Base-by-base conservation (phyloP, 1,140 invertebrate genomes). In the Cotesia typhae region DNA sequence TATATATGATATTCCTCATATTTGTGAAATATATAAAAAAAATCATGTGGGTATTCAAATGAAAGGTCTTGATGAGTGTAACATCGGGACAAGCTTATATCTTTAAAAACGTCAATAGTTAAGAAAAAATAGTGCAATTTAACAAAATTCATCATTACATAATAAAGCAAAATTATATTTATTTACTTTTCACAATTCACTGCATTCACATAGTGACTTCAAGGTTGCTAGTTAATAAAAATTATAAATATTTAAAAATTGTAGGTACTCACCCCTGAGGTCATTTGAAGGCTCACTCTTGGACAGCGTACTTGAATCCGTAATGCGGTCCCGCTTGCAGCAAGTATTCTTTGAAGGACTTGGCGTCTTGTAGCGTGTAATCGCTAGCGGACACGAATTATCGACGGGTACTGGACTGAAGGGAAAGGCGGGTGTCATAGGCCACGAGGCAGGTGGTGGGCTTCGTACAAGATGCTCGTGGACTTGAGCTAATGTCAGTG, bases 391-490 rank as follows among this genome's bases (percentile, higher is more conserved):
- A 59, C 70, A 80, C 59, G 78, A 74, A 72, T 63, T 68, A 47
- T 47, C 41, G 76, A 61, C 77, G 60, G 65, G 69, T 37, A 76
- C 77, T 47, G 80, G 81, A 69, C 83, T 79, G 67, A 87, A 87
- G 17, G 83, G 83, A 66, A 87, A 87, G 51, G 83, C 79, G 1
- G 84, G 79, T 35, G 77, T 77, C 68, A 90, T 89, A 3, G 91
- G 90, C 90, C 91, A 92, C 67, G 90, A 91, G 3, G 90, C 92
- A 0, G 93, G 93, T 4, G 94, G 94, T 28, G 94, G 93, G 77
- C 92, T 94, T 55, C 94, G 85, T 37, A 95, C 94, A 87, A 95
- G 90, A 81, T 94, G 93, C 80, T 94, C 92, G 81, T 95, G 93
- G 47, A 94, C 91, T 82, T 94, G 93, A 63, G 92, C 92, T 55